Conservation (phyloP, 2,888 invertebrate genomes). For the Mantis religiosa region DNA sequence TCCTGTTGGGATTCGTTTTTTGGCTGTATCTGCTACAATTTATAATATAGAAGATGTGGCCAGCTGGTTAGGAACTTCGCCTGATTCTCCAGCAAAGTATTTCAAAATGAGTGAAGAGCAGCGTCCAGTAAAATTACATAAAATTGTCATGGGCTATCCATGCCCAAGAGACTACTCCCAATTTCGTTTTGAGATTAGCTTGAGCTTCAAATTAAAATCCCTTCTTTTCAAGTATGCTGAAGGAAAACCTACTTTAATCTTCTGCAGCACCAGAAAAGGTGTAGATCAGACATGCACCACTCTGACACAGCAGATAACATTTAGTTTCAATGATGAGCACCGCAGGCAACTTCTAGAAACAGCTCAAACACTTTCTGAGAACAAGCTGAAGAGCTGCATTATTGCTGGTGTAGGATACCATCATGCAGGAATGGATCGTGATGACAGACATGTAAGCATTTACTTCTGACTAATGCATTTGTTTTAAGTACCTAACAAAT, state of each 20-base stretch:
- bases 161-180: constrained; percentile 53
- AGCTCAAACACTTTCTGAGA: constrained; percentile 45
- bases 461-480: not conserved
- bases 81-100: constrained; percentile 48
- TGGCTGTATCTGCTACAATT: constrained; percentile 76
- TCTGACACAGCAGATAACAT: constrained; percentile 56
- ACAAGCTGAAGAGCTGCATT: constrained; percentile 49
- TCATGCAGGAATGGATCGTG: constrained; percentile 68
- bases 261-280: constrained; percentile 74
- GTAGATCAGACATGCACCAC: constrained; percentile 64
- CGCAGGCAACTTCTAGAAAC: constrained; percentile 48
- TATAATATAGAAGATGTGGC: constrained; percentile 74
- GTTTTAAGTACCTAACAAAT: too few relatives aligned
- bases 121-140: constrained; percentile 69
- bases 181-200: constrained; percentile 71
- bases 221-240: constrained; percentile 66
- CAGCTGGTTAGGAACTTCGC: constrained; percentile 58
- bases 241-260: constrained; percentile 68
- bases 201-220: constrained; percentile 69
- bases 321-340: constrained; percentile 52
- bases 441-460: constrained; percentile 52
- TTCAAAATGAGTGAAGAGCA: constrained; percentile 63
- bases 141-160: constrained; percentile 67
- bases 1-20: constrained; percentile 48
- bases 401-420: constrained; percentile 68